phyloP scores from a whole-genome alignment of 92 coral and sea anemone genomes.

The Porites lobata region DNA sequence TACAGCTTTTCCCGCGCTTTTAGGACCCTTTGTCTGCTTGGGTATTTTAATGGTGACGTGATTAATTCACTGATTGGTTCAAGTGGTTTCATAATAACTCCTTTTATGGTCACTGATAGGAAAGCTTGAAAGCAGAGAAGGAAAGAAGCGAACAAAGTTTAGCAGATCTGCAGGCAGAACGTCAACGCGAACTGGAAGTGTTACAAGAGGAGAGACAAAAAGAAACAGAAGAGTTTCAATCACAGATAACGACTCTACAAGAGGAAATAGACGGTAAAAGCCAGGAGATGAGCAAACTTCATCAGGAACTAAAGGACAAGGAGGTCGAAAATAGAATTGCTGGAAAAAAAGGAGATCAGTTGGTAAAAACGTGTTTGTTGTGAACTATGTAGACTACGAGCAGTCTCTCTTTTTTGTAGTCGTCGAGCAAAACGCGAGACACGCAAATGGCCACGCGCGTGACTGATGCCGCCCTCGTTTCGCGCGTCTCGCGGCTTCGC shows the following conservation, averaged over 20 bases:
- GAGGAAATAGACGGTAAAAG: conserved; percentile 68
- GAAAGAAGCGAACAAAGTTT: conserved; percentile 75
- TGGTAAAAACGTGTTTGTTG: conserved; percentile 60
- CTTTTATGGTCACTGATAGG: conserved; percentile 42
- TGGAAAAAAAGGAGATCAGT: conserved; percentile 97
- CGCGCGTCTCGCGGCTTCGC: too few species aligned
- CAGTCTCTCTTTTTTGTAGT: too few species aligned
- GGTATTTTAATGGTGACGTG: background rate
- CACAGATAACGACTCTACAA: conserved; percentile 54
- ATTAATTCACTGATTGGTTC: too few species aligned
- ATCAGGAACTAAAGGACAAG: conserved; percentile 92
- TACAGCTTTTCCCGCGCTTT: background rate
- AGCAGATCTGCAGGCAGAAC: conserved; percentile 70
- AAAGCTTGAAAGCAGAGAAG: conserved; percentile 71
- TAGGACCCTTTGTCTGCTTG: background rate
- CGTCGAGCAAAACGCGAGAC: too few species aligned
- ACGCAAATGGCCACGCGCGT: too few species aligned
- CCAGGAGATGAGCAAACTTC: conserved; percentile 70
- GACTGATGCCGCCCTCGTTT: too few species aligned
- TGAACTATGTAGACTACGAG: too few species aligned
- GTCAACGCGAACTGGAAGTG: conserved; percentile 64
- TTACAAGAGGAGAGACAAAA: conserved; percentile 61
- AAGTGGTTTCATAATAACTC: too few species aligned
- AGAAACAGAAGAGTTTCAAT: conserved; percentile 52
- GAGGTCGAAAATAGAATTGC: conserved; percentile 96